phyloP scores from a whole-genome alignment of 2,113 vertebrate species.

The Equus przewalskii region DNA sequence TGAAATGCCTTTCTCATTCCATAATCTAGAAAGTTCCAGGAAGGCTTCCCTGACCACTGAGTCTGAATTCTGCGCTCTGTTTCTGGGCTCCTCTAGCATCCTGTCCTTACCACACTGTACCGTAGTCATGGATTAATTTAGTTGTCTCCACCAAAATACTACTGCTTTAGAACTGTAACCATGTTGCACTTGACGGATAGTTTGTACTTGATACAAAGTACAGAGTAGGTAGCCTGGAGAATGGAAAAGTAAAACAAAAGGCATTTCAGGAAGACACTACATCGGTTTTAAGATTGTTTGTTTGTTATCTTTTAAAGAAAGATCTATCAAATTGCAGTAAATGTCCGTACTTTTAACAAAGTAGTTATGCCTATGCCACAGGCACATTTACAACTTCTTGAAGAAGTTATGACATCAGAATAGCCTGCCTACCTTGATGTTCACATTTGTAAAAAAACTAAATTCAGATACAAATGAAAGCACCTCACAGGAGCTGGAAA shows the following conservation, averaged over 20 bases:
- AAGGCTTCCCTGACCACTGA: background rate
- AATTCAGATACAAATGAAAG: conserved; percentile 44
- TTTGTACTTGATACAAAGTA: background rate
- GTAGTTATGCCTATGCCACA: background rate
- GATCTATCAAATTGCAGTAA: background rate
- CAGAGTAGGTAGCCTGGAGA: background rate
- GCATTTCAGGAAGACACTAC: background rate
- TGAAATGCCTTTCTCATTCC: background rate
- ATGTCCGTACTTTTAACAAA: background rate
- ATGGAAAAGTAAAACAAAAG: background rate
- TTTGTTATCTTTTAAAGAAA: background rate
- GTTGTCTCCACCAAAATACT: background rate
- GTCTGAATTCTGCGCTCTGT: background rate
- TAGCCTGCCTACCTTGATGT: background rate
- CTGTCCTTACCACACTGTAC: background rate
- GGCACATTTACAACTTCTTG: background rate
- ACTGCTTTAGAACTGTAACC: accelerated
- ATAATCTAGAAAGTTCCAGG: background rate
- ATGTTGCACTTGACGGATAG: background rate
- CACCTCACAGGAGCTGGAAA: background rate
- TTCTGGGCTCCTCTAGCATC: background rate
- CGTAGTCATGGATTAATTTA: background rate
- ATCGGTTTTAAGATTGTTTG: background rate
- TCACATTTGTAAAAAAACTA: background rate
- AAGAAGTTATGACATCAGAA: background rate